Evolutionary conservation across 1,140 invertebrate species (phyloP).

Genomic region (Pissodes strobi): DNA sequence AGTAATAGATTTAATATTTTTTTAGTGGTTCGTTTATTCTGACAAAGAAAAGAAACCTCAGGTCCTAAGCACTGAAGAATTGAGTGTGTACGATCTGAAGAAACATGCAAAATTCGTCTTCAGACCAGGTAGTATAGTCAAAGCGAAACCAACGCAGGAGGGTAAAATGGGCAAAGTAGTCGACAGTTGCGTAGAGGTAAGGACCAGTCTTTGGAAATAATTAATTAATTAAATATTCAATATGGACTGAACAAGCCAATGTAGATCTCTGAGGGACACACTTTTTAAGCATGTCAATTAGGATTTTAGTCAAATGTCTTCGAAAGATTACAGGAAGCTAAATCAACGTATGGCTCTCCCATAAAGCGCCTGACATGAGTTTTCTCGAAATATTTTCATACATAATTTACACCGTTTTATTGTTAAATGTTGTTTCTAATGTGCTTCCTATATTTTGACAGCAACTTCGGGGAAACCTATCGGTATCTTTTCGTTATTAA

Average conservation of each 20-base stretch:
- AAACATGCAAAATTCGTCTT: slow-evolving; percentile 95
- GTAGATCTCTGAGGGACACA: no score
- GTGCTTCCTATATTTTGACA: no score
- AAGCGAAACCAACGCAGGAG: slow-evolving; percentile 75
- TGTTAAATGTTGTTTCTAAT: no score
- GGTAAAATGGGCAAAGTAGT: slow-evolving; percentile 82
- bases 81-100: slow-evolving; percentile 93
- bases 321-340: no score
- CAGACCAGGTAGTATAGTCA: slow-evolving; percentile 84
- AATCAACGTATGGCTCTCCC: no score
- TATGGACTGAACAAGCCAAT: neutral
- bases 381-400: no score
- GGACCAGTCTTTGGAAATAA: neutral
- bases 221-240: neutral
- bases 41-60: slow-evolving; percentile 64
- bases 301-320: no score
- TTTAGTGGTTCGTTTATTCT: slow-evolving; percentile 51
- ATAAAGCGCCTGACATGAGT: no score
- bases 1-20: slow-evolving; percentile 17
- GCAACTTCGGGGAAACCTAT: no score
- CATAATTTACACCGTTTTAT: no score
- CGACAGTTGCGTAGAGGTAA: slow-evolving; percentile 84
- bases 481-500: no score
- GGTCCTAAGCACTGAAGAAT: slow-evolving; percentile 74
- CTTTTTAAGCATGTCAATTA: no score